Conservation (phyloP, 92 coral and sea anemone species). For the Porites evermanni region DNA sequence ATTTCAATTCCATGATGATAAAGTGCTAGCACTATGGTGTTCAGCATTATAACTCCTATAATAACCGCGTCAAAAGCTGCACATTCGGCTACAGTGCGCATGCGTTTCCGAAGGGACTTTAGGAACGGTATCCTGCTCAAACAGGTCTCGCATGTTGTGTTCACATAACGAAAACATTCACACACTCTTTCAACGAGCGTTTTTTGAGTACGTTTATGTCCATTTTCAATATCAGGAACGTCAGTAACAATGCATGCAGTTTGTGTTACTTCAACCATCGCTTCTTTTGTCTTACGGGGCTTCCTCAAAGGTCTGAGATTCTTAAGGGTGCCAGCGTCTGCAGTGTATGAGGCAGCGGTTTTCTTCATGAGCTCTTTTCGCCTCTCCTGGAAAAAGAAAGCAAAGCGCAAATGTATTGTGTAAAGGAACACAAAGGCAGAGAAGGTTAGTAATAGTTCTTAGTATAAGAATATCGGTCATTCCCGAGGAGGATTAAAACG, state of each 20-base stretch:
- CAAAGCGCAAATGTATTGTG: slow-evolving; percentile 8
- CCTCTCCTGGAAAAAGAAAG: slow-evolving; percentile 56
- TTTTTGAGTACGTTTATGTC: background rate
- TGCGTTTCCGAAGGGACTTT: slow-evolving; percentile 21
- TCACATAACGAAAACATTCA: background rate
- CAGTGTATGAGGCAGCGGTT: slow-evolving; percentile 75
- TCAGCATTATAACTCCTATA: slow-evolving; percentile 75
- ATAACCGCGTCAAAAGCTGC: slow-evolving; percentile 68
- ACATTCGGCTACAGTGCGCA: slow-evolving; percentile 37
- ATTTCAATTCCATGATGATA: slow-evolving; percentile 75
- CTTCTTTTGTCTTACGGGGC: slow-evolving; percentile 13
- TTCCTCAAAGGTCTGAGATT: slow-evolving; percentile 60
- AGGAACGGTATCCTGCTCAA: slow-evolving; percentile 28
- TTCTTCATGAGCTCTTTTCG: slow-evolving; percentile 62
- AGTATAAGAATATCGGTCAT: no score
- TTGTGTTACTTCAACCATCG: slow-evolving; percentile 22
- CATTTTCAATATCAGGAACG: slow-evolving; percentile 20
- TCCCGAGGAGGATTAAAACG: no score
- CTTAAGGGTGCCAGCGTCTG: slow-evolving; percentile 68
- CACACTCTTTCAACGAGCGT: background rate
- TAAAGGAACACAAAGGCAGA: background rate
- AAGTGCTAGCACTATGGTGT: slow-evolving; percentile 79
- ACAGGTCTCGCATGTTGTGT: slow-evolving; percentile 2
- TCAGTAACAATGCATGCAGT: slow-evolving; percentile 29
- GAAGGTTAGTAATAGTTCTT: no score